Base-by-base conservation (phyloP, 92 coral and sea anemone genomes). In the Porites divaricata region DNA sequence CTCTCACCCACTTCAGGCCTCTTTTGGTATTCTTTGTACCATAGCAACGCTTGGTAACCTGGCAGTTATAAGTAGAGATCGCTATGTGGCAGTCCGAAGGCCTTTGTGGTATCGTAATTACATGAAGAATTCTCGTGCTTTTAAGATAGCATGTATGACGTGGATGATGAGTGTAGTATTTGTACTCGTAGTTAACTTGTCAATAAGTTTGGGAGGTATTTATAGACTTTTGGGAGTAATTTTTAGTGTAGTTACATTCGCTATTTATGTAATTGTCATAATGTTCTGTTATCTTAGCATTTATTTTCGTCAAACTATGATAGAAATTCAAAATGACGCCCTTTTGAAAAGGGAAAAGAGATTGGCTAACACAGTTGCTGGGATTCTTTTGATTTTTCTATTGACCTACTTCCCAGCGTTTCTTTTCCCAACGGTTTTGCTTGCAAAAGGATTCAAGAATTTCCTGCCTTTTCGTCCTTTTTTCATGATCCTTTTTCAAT, bases 51-150 rank as follows among this genome's bases (percentile, higher is more conserved):
- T 70, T 8, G 24, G 53, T 1, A 70, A 70, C n/a, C 17, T 70
- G 12, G 56, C 74, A 70, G 6, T 70, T 20, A 26, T 70, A 4
- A 70, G 74, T 22, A 70, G 74, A 35, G 74, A 70, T 35, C 74
- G 74, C 8, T 70, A 70, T 20, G 5, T 70, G 21, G 74, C 74
- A 26, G 74, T 70, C 7, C 35, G 20, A n/a, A 51, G n/a, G 21
- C 61, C 28, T 19, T 51, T 15, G 58, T 72, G 76, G 76, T 72
- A 51, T 72, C 76, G 76, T 7, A 49, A 7, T 17, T 28, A 72
- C 59, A 17, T 72, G 59, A 72, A 58, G 8, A 72, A 72, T 19
- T 19, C 76, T 49, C 76, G 76, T 72, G 76, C 57, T 9, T 17
- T 72, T 8, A 48, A 72, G 59, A 72, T 51, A 59, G 21, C 49